These are phyloP conservation scores for Phortica variegata DNA, from an alignment of 1,140 invertebrate species.

Conservation along the genomic window DNA sequence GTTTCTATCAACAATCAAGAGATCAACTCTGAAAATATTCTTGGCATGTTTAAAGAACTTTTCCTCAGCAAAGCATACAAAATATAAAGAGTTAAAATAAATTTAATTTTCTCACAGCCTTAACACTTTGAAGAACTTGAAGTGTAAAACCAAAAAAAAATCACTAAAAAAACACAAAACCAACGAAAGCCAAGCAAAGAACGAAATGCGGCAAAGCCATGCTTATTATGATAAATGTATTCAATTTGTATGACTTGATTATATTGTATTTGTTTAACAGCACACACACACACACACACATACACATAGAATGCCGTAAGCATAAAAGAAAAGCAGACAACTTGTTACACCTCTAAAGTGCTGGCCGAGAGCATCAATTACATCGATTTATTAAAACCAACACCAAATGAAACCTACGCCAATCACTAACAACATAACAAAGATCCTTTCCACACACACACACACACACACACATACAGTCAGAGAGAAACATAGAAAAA, in stretches of 20 bases:
- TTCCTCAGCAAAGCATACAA: too few relatives aligned
- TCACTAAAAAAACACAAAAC: too few relatives aligned
- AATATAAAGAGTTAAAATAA: too few relatives aligned
- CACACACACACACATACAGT: neutral
- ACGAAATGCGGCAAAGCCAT: too few relatives aligned
- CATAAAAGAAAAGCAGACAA: constrained; percentile 22
- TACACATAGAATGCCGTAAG: constrained; percentile 6
- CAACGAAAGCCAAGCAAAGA: too few relatives aligned
- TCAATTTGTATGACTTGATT: constrained; percentile 55
- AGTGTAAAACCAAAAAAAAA: too few relatives aligned
- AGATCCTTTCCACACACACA: constrained; percentile 5
- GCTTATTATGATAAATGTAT: constrained; percentile 53
- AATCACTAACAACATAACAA: too few relatives aligned
- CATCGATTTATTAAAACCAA: constrained; percentile 54
- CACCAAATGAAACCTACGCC: constrained; percentile 25
- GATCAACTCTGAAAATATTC: too few relatives aligned
- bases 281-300: neutral
- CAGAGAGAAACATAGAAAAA: constrained; percentile 29
- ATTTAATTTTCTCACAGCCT: too few relatives aligned
- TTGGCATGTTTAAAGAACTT: too few relatives aligned
- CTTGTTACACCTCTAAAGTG: constrained; percentile 10
- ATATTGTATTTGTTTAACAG: constrained; percentile 46
- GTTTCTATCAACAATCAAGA: too few relatives aligned
- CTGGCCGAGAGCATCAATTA: constrained; percentile 43
- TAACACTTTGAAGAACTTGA: too few relatives aligned